Percentiles rank a stretch among this genome's conserved stretches.
Evolutionary conservation across 2,797 vertebrate genomes (phyloP).

Genomic region (Periparus ater): DNA sequence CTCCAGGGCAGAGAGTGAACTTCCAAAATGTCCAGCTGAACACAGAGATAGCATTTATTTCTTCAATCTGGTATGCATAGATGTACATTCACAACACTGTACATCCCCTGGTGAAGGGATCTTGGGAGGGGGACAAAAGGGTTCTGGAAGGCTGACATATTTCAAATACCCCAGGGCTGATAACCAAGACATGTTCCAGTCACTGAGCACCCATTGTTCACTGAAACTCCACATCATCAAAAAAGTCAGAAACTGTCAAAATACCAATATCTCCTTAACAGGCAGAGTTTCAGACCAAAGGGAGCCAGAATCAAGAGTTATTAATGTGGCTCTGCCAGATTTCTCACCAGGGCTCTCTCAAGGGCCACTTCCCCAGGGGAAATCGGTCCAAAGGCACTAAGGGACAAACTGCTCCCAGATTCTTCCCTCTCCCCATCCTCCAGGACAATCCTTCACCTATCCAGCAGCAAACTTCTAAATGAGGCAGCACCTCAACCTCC

Average conservation of each 20-base stretch:
- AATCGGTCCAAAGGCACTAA: not conserved
- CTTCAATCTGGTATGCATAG: not conserved
- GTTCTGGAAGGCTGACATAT: not conserved
- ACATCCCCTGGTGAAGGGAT: not conserved
- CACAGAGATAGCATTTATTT: not conserved
- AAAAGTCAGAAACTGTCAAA: not conserved
- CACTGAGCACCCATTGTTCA: not conserved
- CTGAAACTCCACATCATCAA: not conserved
- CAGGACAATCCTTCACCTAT: not conserved
- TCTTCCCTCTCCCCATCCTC: not conserved
- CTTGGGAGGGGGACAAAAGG: not conserved
- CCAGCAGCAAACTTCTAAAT: not conserved
- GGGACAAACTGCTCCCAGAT: not conserved
- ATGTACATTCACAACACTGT: not conserved
- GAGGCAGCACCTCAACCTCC: conserved; percentile 22
- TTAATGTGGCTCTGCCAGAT: not conserved
- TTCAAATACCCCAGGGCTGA: not conserved
- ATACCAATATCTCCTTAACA: not conserved
- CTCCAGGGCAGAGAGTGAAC: not conserved
- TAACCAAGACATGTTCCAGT: not conserved
- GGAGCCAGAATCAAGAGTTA: not conserved
- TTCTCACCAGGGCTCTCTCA: not conserved
- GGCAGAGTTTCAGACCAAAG: not conserved
- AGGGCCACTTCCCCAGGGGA: not conserved
- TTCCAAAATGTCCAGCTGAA: not conserved